phyloP scores from a whole-genome alignment of 2,797 vertebrate species.

The Anguilla anguilla region DNA sequence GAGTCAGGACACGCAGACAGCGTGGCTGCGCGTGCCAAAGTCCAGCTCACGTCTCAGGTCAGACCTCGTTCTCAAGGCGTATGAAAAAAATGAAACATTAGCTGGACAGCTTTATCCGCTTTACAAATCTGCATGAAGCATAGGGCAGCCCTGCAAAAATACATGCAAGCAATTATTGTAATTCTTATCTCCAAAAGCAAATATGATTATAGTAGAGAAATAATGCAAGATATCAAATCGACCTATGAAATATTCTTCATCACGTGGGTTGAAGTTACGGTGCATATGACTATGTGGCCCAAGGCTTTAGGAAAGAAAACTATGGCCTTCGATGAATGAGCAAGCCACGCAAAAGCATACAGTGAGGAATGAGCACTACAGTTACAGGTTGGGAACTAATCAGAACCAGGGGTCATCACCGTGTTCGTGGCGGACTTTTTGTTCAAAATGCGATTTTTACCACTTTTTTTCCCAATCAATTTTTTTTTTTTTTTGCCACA shows the following conservation, averaged over 20 bases:
- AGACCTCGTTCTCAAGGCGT: neutral
- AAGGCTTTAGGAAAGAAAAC: neutral
- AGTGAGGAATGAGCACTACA: neutral
- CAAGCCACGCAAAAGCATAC: neutral
- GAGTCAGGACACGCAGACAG: conserved; percentile 25
- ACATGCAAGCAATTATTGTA: neutral
- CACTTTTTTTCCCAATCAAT: no score
- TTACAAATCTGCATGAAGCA: neutral
- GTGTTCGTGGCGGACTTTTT: no score
- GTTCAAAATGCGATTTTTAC: no score
- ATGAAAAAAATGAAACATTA: neutral
- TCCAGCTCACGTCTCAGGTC: neutral
- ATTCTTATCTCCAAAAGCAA: neutral
- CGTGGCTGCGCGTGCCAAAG: neutral
- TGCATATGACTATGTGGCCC: neutral
- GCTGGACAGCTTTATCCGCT: neutral
- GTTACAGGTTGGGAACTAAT: neutral
- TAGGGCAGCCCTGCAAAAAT: neutral
- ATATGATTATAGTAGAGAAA: neutral
- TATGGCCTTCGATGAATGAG: neutral
- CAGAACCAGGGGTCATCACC: no score
- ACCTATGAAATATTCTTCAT: neutral
- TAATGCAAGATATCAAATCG: neutral
- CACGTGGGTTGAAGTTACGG: neutral
- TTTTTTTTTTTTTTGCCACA: no score